phyloP scores from a whole-genome alignment of 2,797 vertebrate species.

The Myiothlypis coronata region DNA sequence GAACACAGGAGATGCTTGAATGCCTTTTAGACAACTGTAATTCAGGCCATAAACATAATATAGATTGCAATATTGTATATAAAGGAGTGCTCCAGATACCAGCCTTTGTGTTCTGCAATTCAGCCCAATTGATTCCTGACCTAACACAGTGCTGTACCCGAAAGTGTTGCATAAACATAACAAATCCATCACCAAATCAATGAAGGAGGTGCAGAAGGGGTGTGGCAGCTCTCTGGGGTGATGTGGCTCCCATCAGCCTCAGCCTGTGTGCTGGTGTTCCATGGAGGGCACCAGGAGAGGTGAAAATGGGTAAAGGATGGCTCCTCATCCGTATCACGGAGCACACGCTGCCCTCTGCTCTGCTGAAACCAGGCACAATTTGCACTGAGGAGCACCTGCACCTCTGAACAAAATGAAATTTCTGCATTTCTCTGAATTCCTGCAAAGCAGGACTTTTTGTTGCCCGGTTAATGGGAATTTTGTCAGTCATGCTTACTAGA shows the following conservation, averaged over 20 bases:
- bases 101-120: background rate
- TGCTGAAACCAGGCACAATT: background rate
- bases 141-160: background rate
- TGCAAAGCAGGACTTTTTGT: background rate
- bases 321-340: rapidly evolving
- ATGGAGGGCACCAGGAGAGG: background rate
- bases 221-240: background rate
- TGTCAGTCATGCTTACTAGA: background rate
- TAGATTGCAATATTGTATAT: background rate
- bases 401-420: background rate
- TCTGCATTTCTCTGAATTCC: background rate
- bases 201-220: background rate
- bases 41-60: conserved; percentile 25
- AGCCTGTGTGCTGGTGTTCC: background rate
- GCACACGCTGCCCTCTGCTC: rapidly evolving
- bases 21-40: conserved; percentile 6
- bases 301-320: rapidly evolving
- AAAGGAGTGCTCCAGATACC: background rate
- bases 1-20: background rate
- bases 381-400: background rate
- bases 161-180: background rate
- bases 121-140: background rate
- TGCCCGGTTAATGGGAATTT: background rate
- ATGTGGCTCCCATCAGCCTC: background rate
- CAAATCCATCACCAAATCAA: background rate